Percentiles rank a stretch among this genome's conserved stretches.
phyloP scores from a whole-genome alignment of 2,797 vertebrate species.

The Poecile montanus region DNA sequence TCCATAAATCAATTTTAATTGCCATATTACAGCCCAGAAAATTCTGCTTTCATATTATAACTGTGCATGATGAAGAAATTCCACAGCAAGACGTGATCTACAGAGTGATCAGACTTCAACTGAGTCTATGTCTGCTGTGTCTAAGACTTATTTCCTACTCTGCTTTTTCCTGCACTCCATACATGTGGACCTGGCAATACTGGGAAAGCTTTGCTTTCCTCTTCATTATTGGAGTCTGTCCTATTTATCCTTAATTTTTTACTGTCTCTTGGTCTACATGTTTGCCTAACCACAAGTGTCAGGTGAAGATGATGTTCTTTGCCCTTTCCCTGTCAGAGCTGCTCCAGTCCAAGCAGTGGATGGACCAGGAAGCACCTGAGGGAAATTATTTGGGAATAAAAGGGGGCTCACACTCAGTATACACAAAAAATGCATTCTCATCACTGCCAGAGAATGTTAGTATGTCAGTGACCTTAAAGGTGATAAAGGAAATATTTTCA shows the following conservation, averaged over 20 bases:
- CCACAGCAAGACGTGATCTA: not conserved
- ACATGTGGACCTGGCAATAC: not conserved
- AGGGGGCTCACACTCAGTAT: not conserved
- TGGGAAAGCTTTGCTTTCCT: not conserved
- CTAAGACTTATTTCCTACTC: not conserved
- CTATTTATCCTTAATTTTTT: not conserved
- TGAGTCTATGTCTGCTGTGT: not conserved
- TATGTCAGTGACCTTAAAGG: not conserved
- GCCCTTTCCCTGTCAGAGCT: not conserved
- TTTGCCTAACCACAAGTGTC: not conserved
- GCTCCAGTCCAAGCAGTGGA: not conserved
- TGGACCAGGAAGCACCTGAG: not conserved
- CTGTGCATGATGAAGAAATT: not conserved
- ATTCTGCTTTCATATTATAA: constrained; percentile 9
- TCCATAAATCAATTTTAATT: constrained; percentile 61
- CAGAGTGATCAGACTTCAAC: not conserved
- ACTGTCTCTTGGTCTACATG: not conserved
- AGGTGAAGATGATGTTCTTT: not conserved
- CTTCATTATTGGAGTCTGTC: not conserved
- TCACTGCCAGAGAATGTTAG: not conserved
- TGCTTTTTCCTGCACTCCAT: not conserved
- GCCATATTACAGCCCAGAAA: constrained; percentile 24
- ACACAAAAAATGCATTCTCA: not conserved
- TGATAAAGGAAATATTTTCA: not conserved
- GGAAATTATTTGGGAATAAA: not conserved